A percentile compares a stretch with the other conserved stretches of the same genome.
Conservation (phyloP, 2,888 invertebrate species). For the Lasioglossum morio region DNA sequence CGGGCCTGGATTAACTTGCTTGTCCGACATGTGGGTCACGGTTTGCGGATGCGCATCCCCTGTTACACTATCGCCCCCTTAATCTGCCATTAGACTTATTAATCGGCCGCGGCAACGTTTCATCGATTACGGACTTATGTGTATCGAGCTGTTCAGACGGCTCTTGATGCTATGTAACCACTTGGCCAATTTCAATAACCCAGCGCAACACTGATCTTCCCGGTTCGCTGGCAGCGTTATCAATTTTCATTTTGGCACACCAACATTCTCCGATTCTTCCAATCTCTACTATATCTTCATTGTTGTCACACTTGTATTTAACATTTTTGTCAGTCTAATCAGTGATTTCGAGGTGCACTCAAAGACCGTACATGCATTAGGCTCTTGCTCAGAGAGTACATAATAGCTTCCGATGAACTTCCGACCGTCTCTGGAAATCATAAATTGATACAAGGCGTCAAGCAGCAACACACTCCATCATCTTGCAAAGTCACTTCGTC, state of each 20-base stretch:
- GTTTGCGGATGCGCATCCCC: background rate
- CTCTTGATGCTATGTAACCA: background rate
- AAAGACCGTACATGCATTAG: background rate
- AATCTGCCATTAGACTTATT: constrained; percentile 30
- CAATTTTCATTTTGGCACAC: too few relatives aligned
- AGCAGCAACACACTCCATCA: constrained; percentile 39
- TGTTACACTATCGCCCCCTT: constrained; percentile 12
- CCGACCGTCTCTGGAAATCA: constrained; percentile 36
- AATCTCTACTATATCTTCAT: too few relatives aligned
- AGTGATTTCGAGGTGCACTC: background rate
- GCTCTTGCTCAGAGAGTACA: background rate
- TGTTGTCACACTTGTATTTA: too few relatives aligned
- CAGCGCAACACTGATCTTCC: background rate
- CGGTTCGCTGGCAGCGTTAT: background rate
- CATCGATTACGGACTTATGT: constrained; percentile 25
- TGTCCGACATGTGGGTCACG: constrained; percentile 18
- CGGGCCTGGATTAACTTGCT: constrained; percentile 35
- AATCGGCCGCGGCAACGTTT: constrained; percentile 13
- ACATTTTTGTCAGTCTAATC: background rate
- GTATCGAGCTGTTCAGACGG: background rate
- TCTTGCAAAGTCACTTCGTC: constrained; percentile 48
- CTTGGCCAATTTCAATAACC: background rate
- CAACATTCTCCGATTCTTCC: too few relatives aligned
- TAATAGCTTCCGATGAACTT: constrained; percentile 30
- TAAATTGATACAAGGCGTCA: constrained; percentile 54